phyloP scores from a whole-genome alignment of 1,140 invertebrate species.

The Brachionus sp. region DNA sequence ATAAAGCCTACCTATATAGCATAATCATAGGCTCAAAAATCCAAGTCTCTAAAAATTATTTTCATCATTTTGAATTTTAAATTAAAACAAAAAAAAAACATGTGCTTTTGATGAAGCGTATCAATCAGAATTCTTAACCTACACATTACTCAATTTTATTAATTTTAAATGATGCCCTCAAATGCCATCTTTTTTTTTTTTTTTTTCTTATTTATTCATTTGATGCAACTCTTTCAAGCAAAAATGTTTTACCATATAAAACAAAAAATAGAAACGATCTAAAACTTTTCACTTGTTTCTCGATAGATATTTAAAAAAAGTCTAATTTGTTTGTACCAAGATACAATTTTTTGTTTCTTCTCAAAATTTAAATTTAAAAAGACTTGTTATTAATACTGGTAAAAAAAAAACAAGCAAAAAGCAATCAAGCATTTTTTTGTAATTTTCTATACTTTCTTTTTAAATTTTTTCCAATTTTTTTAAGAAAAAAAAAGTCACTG shows the following conservation, averaged over 20 bases:
- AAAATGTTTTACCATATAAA: neutral
- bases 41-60: neutral
- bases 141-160: neutral
- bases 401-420: neutral
- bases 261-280: neutral
- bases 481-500: neutral
- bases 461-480: neutral
- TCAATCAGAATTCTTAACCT: neutral
- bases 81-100: neutral
- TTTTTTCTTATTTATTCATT: neutral
- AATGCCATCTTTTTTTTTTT: neutral
- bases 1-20: no score
- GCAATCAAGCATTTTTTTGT: constrained; percentile 30
- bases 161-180: neutral
- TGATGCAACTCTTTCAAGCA: neutral
- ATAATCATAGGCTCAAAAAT: neutral
- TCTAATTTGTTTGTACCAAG: neutral
- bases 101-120: neutral
- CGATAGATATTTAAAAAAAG: neutral
- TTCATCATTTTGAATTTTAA: neutral
- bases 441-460: constrained; percentile 9
- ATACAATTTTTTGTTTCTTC: neutral
- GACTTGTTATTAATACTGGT: neutral
- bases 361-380: neutral
- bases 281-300: neutral